Evolutionary conservation across 2,113 vertebrate species (phyloP).

Genomic region (Phaetusa simplex): DNA sequence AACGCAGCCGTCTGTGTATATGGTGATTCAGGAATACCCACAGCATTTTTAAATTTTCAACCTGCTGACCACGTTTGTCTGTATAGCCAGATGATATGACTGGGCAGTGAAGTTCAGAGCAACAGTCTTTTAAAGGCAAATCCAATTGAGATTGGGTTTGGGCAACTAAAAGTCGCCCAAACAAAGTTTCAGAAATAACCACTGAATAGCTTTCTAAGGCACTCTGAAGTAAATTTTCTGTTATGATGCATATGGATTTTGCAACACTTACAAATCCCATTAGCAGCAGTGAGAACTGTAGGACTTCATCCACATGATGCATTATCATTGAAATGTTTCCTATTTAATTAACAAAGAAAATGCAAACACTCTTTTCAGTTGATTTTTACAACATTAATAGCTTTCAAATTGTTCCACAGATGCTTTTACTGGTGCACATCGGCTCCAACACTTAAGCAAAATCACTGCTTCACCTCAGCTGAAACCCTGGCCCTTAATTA

Average conservation of each 20-base stretch:
- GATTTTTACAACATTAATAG: background rate
- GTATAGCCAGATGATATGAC: accelerated
- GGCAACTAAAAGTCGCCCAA: background rate
- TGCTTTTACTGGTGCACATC: background rate
- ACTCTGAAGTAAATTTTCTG: background rate
- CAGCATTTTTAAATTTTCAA: background rate
- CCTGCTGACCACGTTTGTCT: background rate
- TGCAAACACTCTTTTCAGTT: background rate
- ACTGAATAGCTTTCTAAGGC: background rate
- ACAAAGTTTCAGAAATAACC: background rate
- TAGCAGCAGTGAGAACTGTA: background rate
- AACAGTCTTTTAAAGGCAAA: background rate
- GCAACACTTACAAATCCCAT: background rate
- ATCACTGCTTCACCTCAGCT: background rate
- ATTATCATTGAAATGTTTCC: background rate
- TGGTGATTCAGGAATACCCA: background rate
- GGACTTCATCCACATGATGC: background rate
- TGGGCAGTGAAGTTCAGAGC: background rate
- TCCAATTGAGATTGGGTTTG: background rate
- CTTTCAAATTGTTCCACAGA: background rate
- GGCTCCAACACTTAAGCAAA: background rate
- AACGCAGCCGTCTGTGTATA: too few relatives aligned
- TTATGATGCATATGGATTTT: background rate
- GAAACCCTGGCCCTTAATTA: background rate
- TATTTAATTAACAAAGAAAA: constrained; percentile 11